phyloP scores from a whole-genome alignment of 92 coral and sea anemone species.

The Epizoanthus stellaris region DNA sequence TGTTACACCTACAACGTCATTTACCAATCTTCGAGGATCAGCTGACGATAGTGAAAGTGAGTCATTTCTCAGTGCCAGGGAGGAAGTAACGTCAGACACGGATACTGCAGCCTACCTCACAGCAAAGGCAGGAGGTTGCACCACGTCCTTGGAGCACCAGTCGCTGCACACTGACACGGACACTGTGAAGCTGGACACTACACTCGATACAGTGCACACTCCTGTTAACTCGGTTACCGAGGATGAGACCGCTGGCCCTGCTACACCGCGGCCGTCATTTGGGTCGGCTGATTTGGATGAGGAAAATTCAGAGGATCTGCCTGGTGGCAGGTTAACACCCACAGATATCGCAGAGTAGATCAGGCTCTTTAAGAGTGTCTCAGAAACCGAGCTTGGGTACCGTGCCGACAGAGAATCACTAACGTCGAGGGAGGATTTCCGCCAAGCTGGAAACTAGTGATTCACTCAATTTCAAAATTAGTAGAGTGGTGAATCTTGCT shows the following conservation, averaged over 20 bases:
- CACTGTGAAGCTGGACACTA: slow-evolving; percentile 44
- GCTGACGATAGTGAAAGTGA: slow-evolving; percentile 78
- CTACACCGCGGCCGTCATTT: slow-evolving; percentile 38
- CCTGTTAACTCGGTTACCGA: slow-evolving; percentile 87
- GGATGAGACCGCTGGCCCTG: slow-evolving; percentile 51
- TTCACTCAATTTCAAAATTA: too few relatives aligned
- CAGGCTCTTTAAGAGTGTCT: slow-evolving; percentile 42
- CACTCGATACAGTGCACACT: slow-evolving; percentile 57
- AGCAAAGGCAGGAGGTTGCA: slow-evolving; percentile 67
- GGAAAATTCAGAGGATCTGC: slow-evolving; percentile 13
- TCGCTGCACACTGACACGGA: slow-evolving; percentile 61
- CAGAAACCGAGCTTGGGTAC: slow-evolving; percentile 82
- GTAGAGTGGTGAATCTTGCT: too few relatives aligned
- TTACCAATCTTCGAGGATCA: background rate
- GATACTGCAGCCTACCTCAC: slow-evolving; percentile 81
- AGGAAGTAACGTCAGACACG: slow-evolving; percentile 86
- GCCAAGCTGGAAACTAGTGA: slow-evolving; percentile 3
- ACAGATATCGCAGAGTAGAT: slow-evolving; percentile 34
- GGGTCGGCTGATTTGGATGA: background rate
- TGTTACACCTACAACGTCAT: slow-evolving; percentile 11
- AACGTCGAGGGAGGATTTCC: slow-evolving; percentile 67
- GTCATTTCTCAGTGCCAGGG: slow-evolving; percentile 88
- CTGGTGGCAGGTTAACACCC: background rate
- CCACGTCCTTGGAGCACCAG: slow-evolving; percentile 74
- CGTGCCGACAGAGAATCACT: slow-evolving; percentile 78